Evolutionary conservation across 2,888 invertebrate genomes (phyloP).

Genomic region (Pterostichus madidus): DNA sequence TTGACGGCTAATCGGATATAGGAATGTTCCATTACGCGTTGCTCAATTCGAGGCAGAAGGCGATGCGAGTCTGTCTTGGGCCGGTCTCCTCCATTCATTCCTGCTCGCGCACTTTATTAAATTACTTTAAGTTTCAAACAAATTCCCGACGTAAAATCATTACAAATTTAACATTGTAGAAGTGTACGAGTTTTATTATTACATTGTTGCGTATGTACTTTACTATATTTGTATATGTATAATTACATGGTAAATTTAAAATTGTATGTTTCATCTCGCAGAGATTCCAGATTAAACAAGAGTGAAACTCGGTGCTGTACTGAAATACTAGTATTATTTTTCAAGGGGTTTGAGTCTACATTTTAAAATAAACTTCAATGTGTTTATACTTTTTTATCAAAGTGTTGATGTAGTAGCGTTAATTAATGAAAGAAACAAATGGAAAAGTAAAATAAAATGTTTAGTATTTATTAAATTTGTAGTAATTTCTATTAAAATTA

Average conservation of each 20-base stretch:
- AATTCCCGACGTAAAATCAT: slow-evolving; percentile 54
- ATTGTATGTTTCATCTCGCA: not conserved
- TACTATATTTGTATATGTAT: not conserved
- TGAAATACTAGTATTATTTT: too few relatives aligned
- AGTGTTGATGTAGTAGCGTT: too few relatives aligned
- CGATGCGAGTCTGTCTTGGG: slow-evolving; percentile 28
- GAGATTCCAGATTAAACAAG: too few relatives aligned
- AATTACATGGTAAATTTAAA: not conserved
- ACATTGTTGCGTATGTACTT: slow-evolving; percentile 23
- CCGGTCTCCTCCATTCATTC: slow-evolving; percentile 3
- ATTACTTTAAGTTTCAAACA: slow-evolving; percentile 63
- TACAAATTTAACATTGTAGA: slow-evolving; percentile 53
- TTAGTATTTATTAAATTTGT: too few relatives aligned
- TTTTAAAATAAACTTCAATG: too few relatives aligned
- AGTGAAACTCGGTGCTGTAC: too few relatives aligned
- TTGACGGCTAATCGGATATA: slow-evolving; percentile 59
- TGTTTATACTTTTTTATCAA: too few relatives aligned
- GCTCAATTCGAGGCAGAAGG: not conserved
- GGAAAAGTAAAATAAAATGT: too few relatives aligned
- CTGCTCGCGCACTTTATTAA: slow-evolving; percentile 54
- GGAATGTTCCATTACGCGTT: slow-evolving; percentile 59
- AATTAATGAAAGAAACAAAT: too few relatives aligned
- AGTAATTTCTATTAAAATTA: too few relatives aligned
- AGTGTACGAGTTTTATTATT: slow-evolving; percentile 35
- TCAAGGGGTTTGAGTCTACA: too few relatives aligned